These are phyloP conservation scores for Orchesella cincta DNA, from an alignment of 1,140 invertebrate species.

Conservation along the genomic window DNA sequence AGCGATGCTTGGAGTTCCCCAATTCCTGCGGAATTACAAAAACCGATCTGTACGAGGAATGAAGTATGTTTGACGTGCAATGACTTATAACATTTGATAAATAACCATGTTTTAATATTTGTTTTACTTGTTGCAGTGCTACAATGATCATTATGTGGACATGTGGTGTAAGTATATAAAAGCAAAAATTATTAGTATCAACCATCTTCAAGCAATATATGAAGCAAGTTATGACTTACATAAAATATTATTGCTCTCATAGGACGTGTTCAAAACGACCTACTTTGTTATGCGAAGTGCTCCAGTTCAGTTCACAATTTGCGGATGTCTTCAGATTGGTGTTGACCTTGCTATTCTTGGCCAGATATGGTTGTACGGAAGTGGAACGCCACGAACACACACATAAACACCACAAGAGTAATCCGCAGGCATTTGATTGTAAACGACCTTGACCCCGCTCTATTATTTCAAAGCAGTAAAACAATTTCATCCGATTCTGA, in stretches of 20 bases:
- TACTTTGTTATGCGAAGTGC: slow-evolving; percentile 90
- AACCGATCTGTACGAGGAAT: slow-evolving; percentile 93
- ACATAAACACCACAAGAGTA: neutral
- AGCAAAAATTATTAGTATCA: neutral
- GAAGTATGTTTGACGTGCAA: slow-evolving; percentile 69
- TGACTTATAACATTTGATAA: neutral
- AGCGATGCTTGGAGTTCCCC: slow-evolving; percentile 67
- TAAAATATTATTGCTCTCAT: slow-evolving; percentile 51
- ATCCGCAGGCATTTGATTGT: neutral
- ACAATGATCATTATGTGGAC: slow-evolving; percentile 84
- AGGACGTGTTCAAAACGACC: slow-evolving; percentile 92
- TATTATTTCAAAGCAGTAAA: neutral
- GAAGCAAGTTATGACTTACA: no score
- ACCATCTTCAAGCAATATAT: no score
- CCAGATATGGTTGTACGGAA: slow-evolving; percentile 69
- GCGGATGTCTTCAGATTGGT: slow-evolving; percentile 86
- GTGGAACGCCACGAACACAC: neutral
- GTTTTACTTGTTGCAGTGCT: slow-evolving; percentile 54
- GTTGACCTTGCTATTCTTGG: slow-evolving; percentile 80
- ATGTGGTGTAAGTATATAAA: slow-evolving; percentile 61
- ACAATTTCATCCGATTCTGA: neutral
- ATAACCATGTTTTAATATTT: slow-evolving; percentile 74
- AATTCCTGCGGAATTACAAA: slow-evolving; percentile 83
- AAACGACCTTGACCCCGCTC: neutral
- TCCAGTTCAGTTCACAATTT: slow-evolving; percentile 93